Evolutionary conservation across 2,797 vertebrate species (phyloP).

Genomic region (Argentina silus): DNA sequence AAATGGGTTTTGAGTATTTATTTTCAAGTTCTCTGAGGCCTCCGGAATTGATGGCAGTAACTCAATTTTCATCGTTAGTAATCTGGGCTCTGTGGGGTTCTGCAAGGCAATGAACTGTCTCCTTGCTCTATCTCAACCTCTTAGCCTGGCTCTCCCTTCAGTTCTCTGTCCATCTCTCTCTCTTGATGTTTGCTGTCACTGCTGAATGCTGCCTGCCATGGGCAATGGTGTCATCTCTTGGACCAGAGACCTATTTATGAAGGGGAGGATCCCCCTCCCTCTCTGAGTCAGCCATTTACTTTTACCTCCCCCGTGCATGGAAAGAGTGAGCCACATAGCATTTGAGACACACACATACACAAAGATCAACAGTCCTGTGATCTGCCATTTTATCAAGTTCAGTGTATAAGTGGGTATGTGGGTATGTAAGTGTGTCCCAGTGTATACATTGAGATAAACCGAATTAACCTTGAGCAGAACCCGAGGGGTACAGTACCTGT

Average conservation of each 20-base stretch:
- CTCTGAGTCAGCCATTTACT: constrained; percentile 44
- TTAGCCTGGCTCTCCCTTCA: constrained; percentile 2
- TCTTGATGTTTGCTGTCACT: constrained; percentile 32
- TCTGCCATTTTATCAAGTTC: constrained; percentile 1
- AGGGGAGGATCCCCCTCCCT: constrained; percentile 23
- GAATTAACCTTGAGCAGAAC: constrained; percentile 8
- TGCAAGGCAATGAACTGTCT: constrained; percentile 5
- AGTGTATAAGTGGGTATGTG: constrained; percentile 8
- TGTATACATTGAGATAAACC: background rate
- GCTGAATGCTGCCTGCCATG: constrained; percentile 21
- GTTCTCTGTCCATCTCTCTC: constrained; percentile 20
- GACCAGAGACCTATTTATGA: constrained; percentile 22
- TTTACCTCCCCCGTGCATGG: constrained; percentile 19
- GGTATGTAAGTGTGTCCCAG: constrained; percentile 18
- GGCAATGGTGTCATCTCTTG: constrained; percentile 22
- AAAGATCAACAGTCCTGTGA: constrained; percentile 11
- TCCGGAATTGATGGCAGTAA: background rate
- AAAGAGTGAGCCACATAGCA: constrained; percentile 22
- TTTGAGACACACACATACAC: constrained; percentile 5
- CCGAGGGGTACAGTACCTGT: background rate
- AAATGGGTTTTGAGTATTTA: background rate
- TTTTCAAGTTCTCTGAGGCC: background rate
- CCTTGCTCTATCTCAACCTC: background rate
- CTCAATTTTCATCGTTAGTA: background rate
- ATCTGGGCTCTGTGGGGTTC: constrained; percentile 11